Percentiles rank a stretch among this genome's conserved stretches.
Evolutionary conservation across 92 coral and sea anemone genomes (phyloP).

Genomic region (Parazoanthus atlanticus): DNA sequence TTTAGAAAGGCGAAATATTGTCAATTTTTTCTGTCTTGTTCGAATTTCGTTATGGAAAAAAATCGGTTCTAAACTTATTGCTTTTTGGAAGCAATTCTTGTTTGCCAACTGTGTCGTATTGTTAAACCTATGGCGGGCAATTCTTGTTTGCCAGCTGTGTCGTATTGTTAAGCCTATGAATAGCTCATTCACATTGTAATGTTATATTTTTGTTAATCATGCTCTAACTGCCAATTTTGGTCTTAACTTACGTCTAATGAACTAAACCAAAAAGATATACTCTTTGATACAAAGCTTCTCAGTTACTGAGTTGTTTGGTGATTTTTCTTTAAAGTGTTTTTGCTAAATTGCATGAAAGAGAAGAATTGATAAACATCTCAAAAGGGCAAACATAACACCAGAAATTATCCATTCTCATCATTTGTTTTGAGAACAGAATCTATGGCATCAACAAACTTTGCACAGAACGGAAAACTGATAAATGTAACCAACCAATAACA

Average conservation of each 20-base stretch:
- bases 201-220: neutral
- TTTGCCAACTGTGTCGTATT: neutral
- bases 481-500: neutral
- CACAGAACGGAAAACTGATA: neutral
- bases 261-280: neutral
- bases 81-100: neutral
- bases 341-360: neutral
- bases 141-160: neutral
- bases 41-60: no score
- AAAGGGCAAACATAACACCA: neutral
- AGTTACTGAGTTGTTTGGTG: neutral
- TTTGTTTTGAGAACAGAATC: neutral
- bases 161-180: neutral
- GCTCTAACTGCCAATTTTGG: neutral
- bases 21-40: no score
- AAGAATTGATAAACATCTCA: neutral
- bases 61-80: no score
- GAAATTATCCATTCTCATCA: neutral
- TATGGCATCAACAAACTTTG: neutral
- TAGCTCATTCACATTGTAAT: neutral
- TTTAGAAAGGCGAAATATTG: no score
- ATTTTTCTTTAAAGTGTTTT: neutral
- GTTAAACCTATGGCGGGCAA: neutral
- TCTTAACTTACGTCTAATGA: no score
- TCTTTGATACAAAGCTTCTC: no score